These are phyloP conservation scores for Paramisgurnus dabryanus DNA, from an alignment of 2,113 vertebrate genomes.

Conservation along the genomic window DNA sequence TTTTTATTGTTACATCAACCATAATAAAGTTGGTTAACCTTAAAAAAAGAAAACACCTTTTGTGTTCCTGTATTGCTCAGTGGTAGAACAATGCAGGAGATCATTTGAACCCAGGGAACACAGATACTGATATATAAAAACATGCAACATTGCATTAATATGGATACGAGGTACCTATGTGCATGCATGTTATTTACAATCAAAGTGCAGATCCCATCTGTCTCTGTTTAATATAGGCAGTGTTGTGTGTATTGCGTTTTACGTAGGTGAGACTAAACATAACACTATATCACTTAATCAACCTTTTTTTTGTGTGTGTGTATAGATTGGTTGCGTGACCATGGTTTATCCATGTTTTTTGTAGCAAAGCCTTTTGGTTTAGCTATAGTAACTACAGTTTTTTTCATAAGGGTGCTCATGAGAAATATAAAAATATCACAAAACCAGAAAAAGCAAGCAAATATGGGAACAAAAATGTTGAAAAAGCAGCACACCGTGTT, in stretches of 20 bases:
- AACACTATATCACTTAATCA: background rate
- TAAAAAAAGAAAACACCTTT: too few relatives aligned
- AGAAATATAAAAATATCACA: background rate
- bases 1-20: too few relatives aligned
- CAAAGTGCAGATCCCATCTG: background rate
- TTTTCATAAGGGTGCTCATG: background rate
- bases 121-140: too few relatives aligned
- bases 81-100: too few relatives aligned
- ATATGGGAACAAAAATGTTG: background rate
- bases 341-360: too few relatives aligned
- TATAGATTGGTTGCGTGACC: too few relatives aligned
- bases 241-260: background rate
- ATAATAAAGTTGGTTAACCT: too few relatives aligned
- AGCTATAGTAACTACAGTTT: too few relatives aligned
- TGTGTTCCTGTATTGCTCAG: too few relatives aligned
- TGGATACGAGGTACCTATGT: background rate
- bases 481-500: background rate
- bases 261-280: background rate
- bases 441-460: background rate
- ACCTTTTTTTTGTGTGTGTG: background rate
- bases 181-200: background rate
- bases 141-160: background rate
- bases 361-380: too few relatives aligned
- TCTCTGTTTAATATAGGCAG: background rate
- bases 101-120: too few relatives aligned